phyloP scores from a whole-genome alignment of 2,888 invertebrate species.

The Hymenopus coronatus region DNA sequence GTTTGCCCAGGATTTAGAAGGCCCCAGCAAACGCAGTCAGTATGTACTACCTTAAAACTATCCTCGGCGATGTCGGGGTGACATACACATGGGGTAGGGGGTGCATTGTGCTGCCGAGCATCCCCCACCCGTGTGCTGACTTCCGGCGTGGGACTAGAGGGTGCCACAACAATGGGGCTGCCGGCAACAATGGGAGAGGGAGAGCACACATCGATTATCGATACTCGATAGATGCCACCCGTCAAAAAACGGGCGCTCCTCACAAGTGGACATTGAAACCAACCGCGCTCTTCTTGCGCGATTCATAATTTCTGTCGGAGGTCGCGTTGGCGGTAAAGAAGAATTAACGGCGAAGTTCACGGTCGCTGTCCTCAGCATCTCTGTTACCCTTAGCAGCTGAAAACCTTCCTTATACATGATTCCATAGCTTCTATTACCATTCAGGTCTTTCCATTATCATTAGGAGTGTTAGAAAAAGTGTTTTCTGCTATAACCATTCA shows the following conservation, averaged over 20 bases:
- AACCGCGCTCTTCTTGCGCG: neutral
- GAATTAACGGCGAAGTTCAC: neutral
- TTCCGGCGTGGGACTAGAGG: slow-evolving; percentile 25
- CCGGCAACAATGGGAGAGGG: slow-evolving; percentile 27
- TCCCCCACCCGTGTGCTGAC: slow-evolving; percentile 21
- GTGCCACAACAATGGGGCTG: slow-evolving; percentile 28
- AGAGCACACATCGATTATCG: slow-evolving; percentile 26
- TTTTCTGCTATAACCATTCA: too few species aligned
- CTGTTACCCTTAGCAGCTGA: too few species aligned
- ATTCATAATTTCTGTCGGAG: neutral
- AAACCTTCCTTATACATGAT: too few species aligned
- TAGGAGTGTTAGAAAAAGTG: too few species aligned
- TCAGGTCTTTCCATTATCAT: too few species aligned
- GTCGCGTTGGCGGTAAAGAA: neutral
- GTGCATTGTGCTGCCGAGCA: neutral
- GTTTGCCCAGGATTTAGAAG: neutral
- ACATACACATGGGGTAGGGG: neutral
- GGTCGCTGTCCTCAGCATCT: too few species aligned
- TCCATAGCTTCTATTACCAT: too few species aligned
- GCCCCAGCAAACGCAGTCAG: neutral
- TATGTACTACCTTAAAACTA: neutral
- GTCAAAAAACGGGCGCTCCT: slow-evolving; percentile 19
- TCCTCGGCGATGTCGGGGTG: neutral
- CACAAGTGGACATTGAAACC: slow-evolving; percentile 24
- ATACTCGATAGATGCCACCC: slow-evolving; percentile 26